A percentile compares a stretch with the other conserved stretches of the same genome.
Conservation (phyloP, 1,140 invertebrate species). For the Bombus terrestris region DNA sequence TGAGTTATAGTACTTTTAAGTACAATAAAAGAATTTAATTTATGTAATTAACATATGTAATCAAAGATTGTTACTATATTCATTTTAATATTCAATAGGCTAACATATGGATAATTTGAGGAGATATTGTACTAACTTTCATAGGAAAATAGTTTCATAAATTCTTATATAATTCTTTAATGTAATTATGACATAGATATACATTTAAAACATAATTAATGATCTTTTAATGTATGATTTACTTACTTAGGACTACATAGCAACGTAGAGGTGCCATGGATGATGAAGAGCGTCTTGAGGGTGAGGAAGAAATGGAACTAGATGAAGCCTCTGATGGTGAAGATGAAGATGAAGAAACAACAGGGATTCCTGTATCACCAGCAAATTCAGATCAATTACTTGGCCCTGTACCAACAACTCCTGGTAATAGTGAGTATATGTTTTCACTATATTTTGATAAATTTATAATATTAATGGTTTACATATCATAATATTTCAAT, state of each 20-base stretch:
- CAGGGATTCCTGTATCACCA: conserved; percentile 79
- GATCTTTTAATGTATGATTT: not conserved
- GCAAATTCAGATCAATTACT: conserved; percentile 81
- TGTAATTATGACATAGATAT: not conserved
- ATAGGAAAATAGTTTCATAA: not conserved
- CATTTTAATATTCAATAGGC: not conserved
- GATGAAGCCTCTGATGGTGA: conserved; percentile 82
- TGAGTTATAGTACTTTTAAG: not conserved
- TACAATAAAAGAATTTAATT: not conserved
- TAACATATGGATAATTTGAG: not conserved
- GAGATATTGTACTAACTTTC: not conserved
- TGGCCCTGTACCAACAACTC: conserved; percentile 69
- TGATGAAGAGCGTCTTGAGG: conserved; percentile 81
- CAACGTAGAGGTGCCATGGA: conserved; percentile 77
- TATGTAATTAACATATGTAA: not conserved
- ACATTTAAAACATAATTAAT: not conserved
- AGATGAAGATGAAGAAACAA: conserved; percentile 80
- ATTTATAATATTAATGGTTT: conserved; percentile 1
- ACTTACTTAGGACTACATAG: conserved; percentile 59
- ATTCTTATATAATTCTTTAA: not conserved
- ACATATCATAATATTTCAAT: not conserved
- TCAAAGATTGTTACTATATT: not conserved
- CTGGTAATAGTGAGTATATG: conserved; percentile 74
- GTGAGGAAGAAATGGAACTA: conserved; percentile 82
- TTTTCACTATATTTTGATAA: conserved; percentile 18